Percentiles rank a stretch among this genome's conserved stretches.
Conservation (phyloP, 2,888 invertebrate genomes). For the Lucinisca nassula region DNA sequence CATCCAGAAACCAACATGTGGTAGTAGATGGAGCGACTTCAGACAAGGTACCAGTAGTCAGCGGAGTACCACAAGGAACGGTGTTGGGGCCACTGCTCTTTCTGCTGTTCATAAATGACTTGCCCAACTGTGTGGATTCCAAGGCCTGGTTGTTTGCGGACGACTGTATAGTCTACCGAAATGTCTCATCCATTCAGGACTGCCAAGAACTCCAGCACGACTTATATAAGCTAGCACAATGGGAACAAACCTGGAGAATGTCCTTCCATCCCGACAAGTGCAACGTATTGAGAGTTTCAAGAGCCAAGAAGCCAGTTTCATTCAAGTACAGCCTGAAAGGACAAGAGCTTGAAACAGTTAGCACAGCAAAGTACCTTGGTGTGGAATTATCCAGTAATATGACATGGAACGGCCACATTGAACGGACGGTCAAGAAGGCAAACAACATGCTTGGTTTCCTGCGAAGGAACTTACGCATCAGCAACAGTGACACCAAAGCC, state of each 20-base stretch:
- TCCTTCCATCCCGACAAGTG: constrained; percentile 32
- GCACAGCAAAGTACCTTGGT: constrained; percentile 29
- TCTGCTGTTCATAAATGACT: constrained; percentile 25
- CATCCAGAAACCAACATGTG: constrained; percentile 12
- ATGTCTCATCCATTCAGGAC: not conserved
- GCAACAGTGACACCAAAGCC: not conserved
- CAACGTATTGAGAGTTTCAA: constrained; percentile 14
- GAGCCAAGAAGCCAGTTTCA: not conserved
- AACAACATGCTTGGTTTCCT: not conserved
- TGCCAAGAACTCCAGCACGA: constrained; percentile 15
- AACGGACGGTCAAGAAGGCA: not conserved
- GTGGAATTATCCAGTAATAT: constrained; percentile 28
- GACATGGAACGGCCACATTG: constrained; percentile 27
- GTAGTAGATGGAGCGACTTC: constrained; percentile 2
- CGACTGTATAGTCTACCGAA: constrained; percentile 12
- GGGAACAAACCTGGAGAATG: constrained; percentile 41
- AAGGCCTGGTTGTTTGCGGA: constrained; percentile 20
- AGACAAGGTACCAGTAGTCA: constrained; percentile 8
- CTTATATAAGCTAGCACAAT: constrained; percentile 5
- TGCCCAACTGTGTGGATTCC: not conserved
- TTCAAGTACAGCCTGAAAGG: not conserved
- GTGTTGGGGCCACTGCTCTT: constrained; percentile 32
- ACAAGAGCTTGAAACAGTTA: not conserved
- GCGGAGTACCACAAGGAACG: constrained; percentile 21
- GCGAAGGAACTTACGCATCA: not conserved